Conservation (phyloP, 2,888 invertebrate genomes). For the Sepiola atlantica region DNA sequence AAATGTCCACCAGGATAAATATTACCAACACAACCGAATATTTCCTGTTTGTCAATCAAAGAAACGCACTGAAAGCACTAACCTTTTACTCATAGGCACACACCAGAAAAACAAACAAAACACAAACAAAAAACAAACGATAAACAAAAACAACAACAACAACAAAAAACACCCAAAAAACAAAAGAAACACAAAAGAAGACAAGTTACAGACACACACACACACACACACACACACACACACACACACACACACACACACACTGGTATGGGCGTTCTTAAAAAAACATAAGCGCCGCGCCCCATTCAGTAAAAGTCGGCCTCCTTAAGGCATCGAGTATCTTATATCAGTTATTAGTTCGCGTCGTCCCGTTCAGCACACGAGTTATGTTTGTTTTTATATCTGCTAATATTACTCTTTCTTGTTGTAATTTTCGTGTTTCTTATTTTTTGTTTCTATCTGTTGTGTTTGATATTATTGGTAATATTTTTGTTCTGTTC, state of each 20-base stretch:
- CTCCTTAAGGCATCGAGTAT: not conserved
- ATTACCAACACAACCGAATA: not conserved
- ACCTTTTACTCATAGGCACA: not conserved
- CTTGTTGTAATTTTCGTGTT: not conserved
- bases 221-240: no score
- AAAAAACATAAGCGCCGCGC: not conserved
- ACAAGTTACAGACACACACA: no score
- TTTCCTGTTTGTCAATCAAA: not conserved
- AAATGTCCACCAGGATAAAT: not conserved
- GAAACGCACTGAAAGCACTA: not conserved
- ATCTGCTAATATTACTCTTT: not conserved
- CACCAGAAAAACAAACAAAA: not conserved
- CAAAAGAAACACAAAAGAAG: no score
- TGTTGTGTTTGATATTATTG: not conserved
- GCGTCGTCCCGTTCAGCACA: not conserved
- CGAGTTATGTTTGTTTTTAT: not conserved
- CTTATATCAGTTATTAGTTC: not conserved
- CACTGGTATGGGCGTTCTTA: no score
- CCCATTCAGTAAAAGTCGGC: no score
- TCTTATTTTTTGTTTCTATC: not conserved
- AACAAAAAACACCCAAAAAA: no score
- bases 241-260: no score
- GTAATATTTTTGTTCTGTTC: not conserved
- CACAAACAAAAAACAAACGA: no score
- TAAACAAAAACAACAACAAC: no score